These are phyloP conservation scores for Pangasius krempfi DNA, from an alignment of 2,797 vertebrate genomes.

Conservation along the genomic window DNA sequence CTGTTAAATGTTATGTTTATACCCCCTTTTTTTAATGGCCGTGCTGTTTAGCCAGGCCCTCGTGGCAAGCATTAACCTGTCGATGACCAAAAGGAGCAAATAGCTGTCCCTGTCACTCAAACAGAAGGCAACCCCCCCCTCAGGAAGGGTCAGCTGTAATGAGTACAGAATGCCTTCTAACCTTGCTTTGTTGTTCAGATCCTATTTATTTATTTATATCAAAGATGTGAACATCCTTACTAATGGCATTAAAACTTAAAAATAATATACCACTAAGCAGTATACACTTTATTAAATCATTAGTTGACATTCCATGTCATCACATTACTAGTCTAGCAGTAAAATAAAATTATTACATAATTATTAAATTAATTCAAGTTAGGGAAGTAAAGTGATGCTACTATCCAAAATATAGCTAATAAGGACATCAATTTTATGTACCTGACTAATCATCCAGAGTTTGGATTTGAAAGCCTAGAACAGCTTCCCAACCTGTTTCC, in stretches of 20 bases:
- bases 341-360: neutral
- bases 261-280: neutral
- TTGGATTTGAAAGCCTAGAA: neutral
- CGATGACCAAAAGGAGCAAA: conserved; percentile 66
- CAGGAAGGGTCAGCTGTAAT: conserved; percentile 39
- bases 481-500: neutral
- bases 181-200: conserved; percentile 36
- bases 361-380: neutral
- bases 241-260: neutral
- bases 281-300: neutral
- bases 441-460: neutral
- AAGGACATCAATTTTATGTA: neutral
- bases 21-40: neutral
- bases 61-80: conserved; percentile 56
- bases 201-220: neutral
- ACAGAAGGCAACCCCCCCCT: conserved; percentile 43
- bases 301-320: neutral
- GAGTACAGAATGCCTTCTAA: conserved; percentile 47
- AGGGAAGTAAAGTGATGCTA: neutral
- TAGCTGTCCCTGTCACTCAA: conserved; percentile 74
- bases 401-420: neutral
- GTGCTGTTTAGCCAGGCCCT: conserved; percentile 29
- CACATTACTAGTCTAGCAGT: neutral
- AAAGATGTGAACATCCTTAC: neutral
- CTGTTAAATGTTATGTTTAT: conserved; percentile 20